Conservation (phyloP, 1,140 invertebrate genomes). For the Conus betulinus region DNA sequence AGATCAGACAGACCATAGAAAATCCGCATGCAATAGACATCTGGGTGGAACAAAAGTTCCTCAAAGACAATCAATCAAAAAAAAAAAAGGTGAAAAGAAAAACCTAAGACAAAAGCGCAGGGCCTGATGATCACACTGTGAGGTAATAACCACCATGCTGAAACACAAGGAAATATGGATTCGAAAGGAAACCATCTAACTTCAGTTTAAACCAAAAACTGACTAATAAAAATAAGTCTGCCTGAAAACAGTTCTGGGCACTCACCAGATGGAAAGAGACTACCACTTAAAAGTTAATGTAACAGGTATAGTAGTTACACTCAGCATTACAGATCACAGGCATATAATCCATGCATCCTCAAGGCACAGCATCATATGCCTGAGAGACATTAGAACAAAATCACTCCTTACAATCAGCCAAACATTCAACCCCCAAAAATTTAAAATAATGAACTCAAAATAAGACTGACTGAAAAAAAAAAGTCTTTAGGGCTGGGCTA, state of each 20-base stretch:
- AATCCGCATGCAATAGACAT: too few species aligned
- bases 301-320: not conserved
- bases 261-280: not conserved
- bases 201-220: too few species aligned
- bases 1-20: not conserved
- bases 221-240: too few species aligned
- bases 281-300: not conserved
- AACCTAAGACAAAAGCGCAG: not conserved
- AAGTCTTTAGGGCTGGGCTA: too few species aligned
- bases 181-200: too few species aligned
- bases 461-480: too few species aligned
- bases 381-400: not conserved
- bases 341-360: not conserved
- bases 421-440: not conserved
- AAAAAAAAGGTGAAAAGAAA: not conserved
- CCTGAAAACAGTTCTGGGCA: too few species aligned
- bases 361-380: slow-evolving; percentile 3
- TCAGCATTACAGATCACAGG: not conserved
- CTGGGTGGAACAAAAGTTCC: not conserved
- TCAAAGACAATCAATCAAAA: not conserved
- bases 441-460: not conserved
- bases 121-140: too few species aligned
- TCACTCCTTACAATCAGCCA: not conserved
- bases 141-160: too few species aligned
- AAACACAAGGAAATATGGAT: too few species aligned